Conservation (phyloP, 2,797 vertebrate genomes). For the Chloroceryle inda region DNA sequence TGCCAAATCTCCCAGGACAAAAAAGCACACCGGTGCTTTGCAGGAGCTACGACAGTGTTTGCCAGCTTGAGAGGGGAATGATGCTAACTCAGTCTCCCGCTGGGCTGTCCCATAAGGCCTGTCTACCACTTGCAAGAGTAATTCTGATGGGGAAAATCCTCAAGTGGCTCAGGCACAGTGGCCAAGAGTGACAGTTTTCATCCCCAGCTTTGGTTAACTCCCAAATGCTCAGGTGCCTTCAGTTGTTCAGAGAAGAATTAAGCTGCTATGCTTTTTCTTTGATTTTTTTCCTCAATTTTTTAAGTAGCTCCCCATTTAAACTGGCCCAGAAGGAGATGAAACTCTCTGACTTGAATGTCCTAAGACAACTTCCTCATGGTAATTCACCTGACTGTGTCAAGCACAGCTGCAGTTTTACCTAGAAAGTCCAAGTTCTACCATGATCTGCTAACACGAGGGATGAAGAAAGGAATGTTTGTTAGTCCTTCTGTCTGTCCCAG, state of each 20-base stretch:
- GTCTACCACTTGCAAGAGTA: neutral
- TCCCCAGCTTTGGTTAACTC: neutral
- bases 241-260: neutral
- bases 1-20: neutral
- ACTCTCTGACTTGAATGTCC: neutral
- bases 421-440: neutral
- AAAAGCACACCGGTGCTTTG: neutral
- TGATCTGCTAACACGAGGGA: neutral
- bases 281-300: neutral
- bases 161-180: neutral
- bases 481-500: neutral
- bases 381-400: neutral
- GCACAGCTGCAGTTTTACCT: neutral
- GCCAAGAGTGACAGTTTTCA: neutral
- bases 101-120: rapidly evolving
- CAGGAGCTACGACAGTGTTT: rapidly evolving
- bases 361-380: neutral
- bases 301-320: neutral
- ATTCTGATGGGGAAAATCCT: neutral
- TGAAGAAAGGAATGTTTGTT: neutral
- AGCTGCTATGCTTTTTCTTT: neutral
- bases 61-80: neutral
- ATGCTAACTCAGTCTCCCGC: neutral
- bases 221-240: neutral
- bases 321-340: neutral